Evolutionary conservation across 2,113 vertebrate genomes (phyloP).

Genomic region (Thamnophis sirtalis): DNA sequence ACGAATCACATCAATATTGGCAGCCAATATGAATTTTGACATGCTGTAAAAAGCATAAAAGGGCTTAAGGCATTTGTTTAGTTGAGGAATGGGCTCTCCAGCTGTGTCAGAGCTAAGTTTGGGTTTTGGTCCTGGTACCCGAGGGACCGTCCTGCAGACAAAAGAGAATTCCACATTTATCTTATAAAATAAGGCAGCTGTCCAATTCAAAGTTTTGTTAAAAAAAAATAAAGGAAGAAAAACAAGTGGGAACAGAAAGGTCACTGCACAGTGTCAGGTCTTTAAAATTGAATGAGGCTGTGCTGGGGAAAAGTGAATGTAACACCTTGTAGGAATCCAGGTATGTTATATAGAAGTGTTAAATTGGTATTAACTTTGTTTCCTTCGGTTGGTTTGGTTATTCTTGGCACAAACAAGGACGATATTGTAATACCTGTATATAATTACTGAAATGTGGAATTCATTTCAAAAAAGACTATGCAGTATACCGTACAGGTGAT

Average conservation of each 20-base stretch:
- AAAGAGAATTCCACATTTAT: conserved; percentile 81
- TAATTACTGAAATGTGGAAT: not conserved
- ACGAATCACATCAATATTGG: conserved; percentile 78
- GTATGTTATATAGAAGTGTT: conserved; percentile 28
- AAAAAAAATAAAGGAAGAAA: conserved; percentile 1
- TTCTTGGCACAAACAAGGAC: not conserved
- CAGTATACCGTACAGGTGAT: not conserved
- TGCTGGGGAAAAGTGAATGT: conserved; percentile 29
- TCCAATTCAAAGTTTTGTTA: conserved; percentile 29
- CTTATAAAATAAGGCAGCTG: conserved; percentile 66
- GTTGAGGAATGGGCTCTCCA: conserved; percentile 78
- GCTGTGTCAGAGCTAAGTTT: conserved; percentile 76
- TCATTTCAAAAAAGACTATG: not conserved
- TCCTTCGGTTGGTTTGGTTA: not conserved
- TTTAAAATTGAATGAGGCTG: conserved; percentile 55
- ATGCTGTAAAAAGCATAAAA: conserved; percentile 80
- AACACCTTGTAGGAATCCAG: conserved; percentile 45
- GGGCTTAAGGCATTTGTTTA: conserved; percentile 78
- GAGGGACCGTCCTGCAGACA: conserved; percentile 73
- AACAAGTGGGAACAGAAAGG: conserved; percentile 37
- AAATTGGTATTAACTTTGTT: conserved; percentile 13
- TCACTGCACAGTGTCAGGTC: conserved; percentile 55
- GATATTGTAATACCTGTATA: not conserved
- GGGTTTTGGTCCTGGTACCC: conserved; percentile 69
- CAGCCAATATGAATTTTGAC: conserved; percentile 81